Percentiles rank a stretch among this genome's conserved stretches.
Evolutionary conservation across 2,797 vertebrate species (phyloP).

Genomic region (Salarias fasciatus): DNA sequence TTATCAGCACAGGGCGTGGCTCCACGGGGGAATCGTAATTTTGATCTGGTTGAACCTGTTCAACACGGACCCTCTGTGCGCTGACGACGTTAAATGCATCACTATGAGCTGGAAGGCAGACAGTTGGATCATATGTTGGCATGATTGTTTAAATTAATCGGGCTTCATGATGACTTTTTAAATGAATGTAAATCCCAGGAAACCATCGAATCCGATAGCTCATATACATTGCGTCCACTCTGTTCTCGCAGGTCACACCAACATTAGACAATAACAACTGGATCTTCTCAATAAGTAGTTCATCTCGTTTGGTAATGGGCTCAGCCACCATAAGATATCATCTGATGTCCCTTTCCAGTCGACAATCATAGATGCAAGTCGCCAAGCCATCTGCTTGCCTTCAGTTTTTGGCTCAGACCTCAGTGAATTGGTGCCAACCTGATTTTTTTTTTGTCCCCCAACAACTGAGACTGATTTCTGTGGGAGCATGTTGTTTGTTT

Average conservation of each 20-base stretch:
- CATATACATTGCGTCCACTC: slow-evolving; percentile 1
- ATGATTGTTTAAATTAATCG: slow-evolving; percentile 8
- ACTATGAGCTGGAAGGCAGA: background rate
- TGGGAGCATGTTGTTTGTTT: slow-evolving; percentile 43
- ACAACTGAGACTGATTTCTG: slow-evolving; percentile 50
- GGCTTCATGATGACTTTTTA: background rate
- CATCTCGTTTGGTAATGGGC: slow-evolving; percentile 52
- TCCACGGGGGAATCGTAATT: background rate
- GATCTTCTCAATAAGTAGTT: slow-evolving; percentile 45
- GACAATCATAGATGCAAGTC: slow-evolving; percentile 54
- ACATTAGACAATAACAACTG: slow-evolving; percentile 47
- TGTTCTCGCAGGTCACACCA: slow-evolving; percentile 21
- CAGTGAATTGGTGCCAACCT: slow-evolving; percentile 59
- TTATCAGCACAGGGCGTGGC: slow-evolving; percentile 6
- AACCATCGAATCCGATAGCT: slow-evolving; percentile 5
- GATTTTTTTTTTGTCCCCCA: slow-evolving; percentile 35
- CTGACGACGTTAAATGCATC: slow-evolving; percentile 2
- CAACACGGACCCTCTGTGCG: too few species aligned
- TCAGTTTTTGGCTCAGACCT: slow-evolving; percentile 65
- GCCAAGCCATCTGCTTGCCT: slow-evolving; percentile 69
- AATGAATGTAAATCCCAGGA: slow-evolving; percentile 7
- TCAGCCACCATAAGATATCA: slow-evolving; percentile 65
- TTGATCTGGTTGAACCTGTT: background rate
- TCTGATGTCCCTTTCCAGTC: slow-evolving; percentile 60
- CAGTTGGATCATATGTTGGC: slow-evolving; percentile 1